Base-by-base conservation (phyloP, 2,797 vertebrate species). In the Carapus acus region DNA sequence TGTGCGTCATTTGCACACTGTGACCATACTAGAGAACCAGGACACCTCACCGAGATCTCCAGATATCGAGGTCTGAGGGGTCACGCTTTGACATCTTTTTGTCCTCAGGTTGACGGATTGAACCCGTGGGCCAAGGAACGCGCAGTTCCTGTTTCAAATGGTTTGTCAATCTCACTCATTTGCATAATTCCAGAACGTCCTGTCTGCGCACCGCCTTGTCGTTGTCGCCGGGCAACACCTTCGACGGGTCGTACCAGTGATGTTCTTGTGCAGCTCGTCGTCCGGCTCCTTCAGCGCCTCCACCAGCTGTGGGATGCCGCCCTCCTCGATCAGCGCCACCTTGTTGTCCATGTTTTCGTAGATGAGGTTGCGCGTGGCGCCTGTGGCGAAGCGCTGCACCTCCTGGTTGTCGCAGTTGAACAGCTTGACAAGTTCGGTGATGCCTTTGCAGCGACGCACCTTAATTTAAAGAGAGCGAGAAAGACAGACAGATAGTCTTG, bases 331-430 rank as follows among this genome's bases (percentile, higher is more conserved):
- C 62, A 99, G 87, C 0, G 83, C 81, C 52, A 85, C 70, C 80
- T 99, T 99, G 86, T 97, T 98, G 15, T 91, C 88, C 0, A 86
- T 71, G 0, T 88, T 94, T 83, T 98, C 91, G 0, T 93, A 98
- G 81, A 99, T 95, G 69, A 96, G 86, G 86, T 99, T 99, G 52
- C 96, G 92, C 66, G 86, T 85, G 60, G 96, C 95, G 0, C 94
- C 96, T 0, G 96, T 97, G 62, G 92, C 90, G 0, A 90, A 94
- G 50, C 93, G 91, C 83, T 93, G 91, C 54, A 99, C 92, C 58
- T 94, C 93, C 69, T 84, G 77, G 79, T 83, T 90, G 0, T 90
- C 80, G 1, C 86, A 87, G 84, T 90, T 94, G 83, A 97, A 94
- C 44, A 97, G 85, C 43, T 82, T 83, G 76, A 96, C 92, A 76